These are phyloP conservation scores for Ennomos fuscantarius DNA, from an alignment of 2,888 invertebrate species.

Conservation along the genomic window DNA sequence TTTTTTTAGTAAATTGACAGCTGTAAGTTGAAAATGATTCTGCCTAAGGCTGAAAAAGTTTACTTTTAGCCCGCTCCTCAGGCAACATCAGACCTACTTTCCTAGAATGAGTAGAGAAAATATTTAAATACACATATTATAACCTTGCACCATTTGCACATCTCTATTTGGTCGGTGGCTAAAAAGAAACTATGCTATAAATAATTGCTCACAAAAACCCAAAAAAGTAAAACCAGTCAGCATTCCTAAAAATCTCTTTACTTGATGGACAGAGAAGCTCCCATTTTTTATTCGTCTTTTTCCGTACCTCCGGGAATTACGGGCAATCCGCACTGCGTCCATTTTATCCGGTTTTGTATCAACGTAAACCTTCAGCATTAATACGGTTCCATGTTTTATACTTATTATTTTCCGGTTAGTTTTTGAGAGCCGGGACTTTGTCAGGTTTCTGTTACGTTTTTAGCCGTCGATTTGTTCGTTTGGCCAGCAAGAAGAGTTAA, in stretches of 20 bases:
- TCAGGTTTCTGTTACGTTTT: constrained; percentile 3
- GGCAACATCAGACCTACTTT: too few relatives aligned
- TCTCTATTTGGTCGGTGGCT: too few relatives aligned
- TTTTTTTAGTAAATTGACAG: too few relatives aligned
- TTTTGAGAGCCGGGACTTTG: constrained; percentile 9
- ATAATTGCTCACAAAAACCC: constrained; percentile 28
- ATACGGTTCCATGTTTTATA: constrained; percentile 23
- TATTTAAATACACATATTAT: too few relatives aligned
- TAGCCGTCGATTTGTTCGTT: not conserved
- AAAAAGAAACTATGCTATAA: not conserved
- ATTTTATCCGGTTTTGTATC: constrained; percentile 30
- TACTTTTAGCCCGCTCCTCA: too few relatives aligned
- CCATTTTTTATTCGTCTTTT: constrained; percentile 44
- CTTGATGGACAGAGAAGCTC: constrained; percentile 47
- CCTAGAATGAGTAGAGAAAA: too few relatives aligned
- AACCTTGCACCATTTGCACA: too few relatives aligned
- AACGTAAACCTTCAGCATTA: constrained; percentile 38
- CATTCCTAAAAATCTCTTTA: constrained; percentile 40
- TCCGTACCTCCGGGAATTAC: constrained; percentile 29
- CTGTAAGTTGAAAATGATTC: too few relatives aligned
- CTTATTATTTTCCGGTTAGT: constrained; percentile 27
- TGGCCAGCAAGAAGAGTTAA: too few relatives aligned
- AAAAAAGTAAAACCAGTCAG: constrained; percentile 38
- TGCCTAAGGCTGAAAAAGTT: too few relatives aligned
- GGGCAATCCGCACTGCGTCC: constrained; percentile 26